A percentile compares a stretch with the other conserved stretches of the same genome.
Evolutionary conservation across 2,888 invertebrate genomes (phyloP).

Genomic region (Acleris emargana): DNA sequence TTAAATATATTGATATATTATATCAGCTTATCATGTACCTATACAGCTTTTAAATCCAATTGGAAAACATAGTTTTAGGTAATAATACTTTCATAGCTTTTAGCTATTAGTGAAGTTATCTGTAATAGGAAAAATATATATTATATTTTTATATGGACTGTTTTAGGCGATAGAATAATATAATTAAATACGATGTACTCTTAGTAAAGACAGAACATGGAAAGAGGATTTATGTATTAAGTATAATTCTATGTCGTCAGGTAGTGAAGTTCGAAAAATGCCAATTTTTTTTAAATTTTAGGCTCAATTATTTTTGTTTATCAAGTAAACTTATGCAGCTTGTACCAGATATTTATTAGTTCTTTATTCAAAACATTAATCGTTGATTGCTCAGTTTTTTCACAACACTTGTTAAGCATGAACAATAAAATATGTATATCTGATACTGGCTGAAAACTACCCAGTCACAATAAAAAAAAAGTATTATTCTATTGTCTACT

Average conservation of each 20-base stretch:
- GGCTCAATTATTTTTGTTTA: too few relatives aligned
- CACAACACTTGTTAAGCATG: neutral
- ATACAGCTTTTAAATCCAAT: slow-evolving; percentile 10
- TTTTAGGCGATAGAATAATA: slow-evolving; percentile 31
- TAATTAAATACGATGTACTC: neutral
- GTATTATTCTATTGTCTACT: slow-evolving; percentile 88
- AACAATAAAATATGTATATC: neutral
- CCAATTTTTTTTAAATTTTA: neutral
- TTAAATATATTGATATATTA: neutral
- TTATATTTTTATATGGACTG: slow-evolving; percentile 22
- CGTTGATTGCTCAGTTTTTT: neutral
- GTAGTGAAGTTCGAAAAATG: neutral
- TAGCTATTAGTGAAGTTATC: neutral
- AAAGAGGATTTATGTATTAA: too few relatives aligned
- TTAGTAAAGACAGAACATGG: too few relatives aligned
- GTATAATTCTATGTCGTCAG: too few relatives aligned
- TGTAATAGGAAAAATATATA: slow-evolving; percentile 14
- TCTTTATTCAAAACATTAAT: neutral
- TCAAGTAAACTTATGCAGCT: too few relatives aligned
- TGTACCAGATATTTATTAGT: neutral
- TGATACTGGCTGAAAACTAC: neutral
- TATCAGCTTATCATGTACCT: slow-evolving; percentile 4
- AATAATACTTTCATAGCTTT: slow-evolving; percentile 13
- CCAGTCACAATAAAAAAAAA: slow-evolving; percentile 52
- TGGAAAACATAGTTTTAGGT: neutral